Evolutionary conservation across 2,797 vertebrate species (phyloP).

Genomic region (Alosa sapidissima): DNA sequence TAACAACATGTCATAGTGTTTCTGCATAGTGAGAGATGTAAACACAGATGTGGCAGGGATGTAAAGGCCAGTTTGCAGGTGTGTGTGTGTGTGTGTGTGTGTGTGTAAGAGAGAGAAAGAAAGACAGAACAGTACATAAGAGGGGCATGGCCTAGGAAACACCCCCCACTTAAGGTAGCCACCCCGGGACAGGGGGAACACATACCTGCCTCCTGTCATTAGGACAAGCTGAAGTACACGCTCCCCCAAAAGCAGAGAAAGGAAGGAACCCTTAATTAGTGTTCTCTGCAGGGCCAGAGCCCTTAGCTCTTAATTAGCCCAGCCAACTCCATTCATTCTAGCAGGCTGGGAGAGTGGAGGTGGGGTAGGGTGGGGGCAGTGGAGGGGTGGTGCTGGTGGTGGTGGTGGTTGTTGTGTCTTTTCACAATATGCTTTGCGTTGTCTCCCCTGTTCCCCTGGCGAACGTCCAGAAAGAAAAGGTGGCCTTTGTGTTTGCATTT

Average conservation of each 20-base stretch:
- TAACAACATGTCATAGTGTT: background rate
- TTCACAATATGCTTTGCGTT: slow-evolving; percentile 69
- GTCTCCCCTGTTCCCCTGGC: slow-evolving; percentile 53
- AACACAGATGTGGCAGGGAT: background rate
- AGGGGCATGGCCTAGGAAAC: slow-evolving; percentile 76
- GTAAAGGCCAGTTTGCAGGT: background rate
- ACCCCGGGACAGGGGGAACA: slow-evolving; percentile 69
- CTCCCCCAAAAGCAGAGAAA: slow-evolving; percentile 71
- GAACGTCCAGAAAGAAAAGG: slow-evolving; percentile 53
- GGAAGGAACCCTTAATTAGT: slow-evolving; percentile 74
- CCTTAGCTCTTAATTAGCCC: slow-evolving; percentile 84
- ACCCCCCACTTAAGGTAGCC: slow-evolving; percentile 59
- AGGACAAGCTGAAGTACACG: slow-evolving; percentile 72
- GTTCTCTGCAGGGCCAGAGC: slow-evolving; percentile 78
- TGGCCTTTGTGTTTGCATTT: slow-evolving; percentile 41
- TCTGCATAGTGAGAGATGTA: background rate
- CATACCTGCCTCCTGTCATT: slow-evolving; percentile 80
- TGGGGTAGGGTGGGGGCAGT: slow-evolving; percentile 48
- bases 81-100: slow-evolving; percentile 36
- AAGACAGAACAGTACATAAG: slow-evolving; percentile 54
- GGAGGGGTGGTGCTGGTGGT: slow-evolving; percentile 34
- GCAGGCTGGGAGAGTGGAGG: slow-evolving; percentile 12
- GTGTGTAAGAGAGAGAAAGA: background rate
- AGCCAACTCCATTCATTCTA: slow-evolving; percentile 72
- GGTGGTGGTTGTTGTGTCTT: slow-evolving; percentile 60